Conservation (phyloP, 1,140 invertebrate species). For the Cyclargus thomasi region DNA sequence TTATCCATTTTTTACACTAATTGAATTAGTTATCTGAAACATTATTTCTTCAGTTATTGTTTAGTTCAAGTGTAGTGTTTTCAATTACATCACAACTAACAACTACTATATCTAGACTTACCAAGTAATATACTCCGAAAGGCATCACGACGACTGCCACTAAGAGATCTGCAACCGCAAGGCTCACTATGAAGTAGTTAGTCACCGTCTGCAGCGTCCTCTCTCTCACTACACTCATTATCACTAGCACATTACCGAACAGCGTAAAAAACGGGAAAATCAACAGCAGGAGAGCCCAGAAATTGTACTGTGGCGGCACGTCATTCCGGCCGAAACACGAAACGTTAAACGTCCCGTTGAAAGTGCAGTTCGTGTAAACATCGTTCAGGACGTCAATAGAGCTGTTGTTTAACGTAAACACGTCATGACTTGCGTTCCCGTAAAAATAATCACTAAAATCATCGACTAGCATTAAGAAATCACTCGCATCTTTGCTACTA, state of each 20-base stretch:
- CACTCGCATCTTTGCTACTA: conserved; percentile 44
- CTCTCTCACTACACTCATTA: conserved; percentile 93
- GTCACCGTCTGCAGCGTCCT: conserved; percentile 94
- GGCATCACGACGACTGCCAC: conserved; percentile 98
- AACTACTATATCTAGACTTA: conserved; percentile 75
- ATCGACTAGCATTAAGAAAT: conserved; percentile 76
- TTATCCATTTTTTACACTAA: too few relatives aligned
- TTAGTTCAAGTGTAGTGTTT: too few relatives aligned
- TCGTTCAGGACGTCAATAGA: conserved; percentile 53
- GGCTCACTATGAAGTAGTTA: conserved; percentile 98
- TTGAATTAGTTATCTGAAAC: too few relatives aligned
- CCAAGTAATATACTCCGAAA: conserved; percentile 97
- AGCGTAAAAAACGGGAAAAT: conserved; percentile 95
- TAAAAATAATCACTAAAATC: conserved; percentile 79
- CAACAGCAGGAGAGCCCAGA: conserved; percentile 88
- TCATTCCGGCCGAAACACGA: conserved; percentile 58
- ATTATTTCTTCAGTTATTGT: too few relatives aligned
- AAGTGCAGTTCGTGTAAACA: conserved; percentile 62
- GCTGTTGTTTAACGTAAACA: conserved; percentile 47
- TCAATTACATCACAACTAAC: too few relatives aligned
- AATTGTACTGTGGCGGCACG: conserved; percentile 76
- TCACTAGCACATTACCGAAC: conserved; percentile 97
- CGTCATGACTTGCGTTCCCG: conserved; percentile 60
- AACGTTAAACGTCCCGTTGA: conserved; percentile 70
- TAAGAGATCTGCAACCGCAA: conserved; percentile 97